Conservation (phyloP, 37 sponge, comb jelly and placozoan species). For the Cliona cf. orientalis region DNA sequence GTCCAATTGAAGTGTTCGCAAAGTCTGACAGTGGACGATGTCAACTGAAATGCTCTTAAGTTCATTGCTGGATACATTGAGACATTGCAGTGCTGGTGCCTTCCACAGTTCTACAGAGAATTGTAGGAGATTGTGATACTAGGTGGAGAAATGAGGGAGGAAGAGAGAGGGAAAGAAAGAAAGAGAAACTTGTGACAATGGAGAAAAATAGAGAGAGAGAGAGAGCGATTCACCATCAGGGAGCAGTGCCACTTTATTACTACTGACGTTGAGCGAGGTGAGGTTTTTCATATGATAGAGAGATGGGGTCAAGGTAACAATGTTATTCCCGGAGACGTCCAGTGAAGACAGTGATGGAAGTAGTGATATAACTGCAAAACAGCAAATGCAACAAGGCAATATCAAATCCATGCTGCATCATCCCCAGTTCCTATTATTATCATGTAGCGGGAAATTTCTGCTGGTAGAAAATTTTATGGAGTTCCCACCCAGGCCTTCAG, state of each 20-base stretch:
- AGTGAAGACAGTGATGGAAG: not conserved
- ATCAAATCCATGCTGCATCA: too few relatives aligned
- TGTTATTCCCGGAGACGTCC: constrained; percentile 21
- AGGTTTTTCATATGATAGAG: constrained; percentile 12
- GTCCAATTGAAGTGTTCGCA: constrained; percentile 30
- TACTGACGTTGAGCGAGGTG: constrained; percentile 7
- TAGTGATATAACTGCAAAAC: constrained; percentile 6
- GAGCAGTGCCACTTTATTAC: constrained; percentile 8
- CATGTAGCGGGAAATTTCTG: too few relatives aligned
- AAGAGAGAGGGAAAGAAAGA: not conserved
- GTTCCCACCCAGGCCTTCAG: too few relatives aligned
- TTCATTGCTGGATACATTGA: constrained; percentile 14
- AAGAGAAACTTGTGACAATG: not conserved
- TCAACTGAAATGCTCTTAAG: not conserved
- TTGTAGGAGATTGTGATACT: not conserved
- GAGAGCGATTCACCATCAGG: constrained; percentile 18
- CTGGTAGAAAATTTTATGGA: too few relatives aligned
- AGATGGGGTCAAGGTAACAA: constrained; percentile 14
- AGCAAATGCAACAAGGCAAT: not conserved
- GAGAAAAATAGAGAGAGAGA: not conserved
- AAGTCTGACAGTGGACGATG: constrained; percentile 12
- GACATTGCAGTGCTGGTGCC: not conserved
- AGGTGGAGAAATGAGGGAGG: not conserved
- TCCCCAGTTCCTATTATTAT: too few relatives aligned
- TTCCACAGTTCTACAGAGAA: constrained; percentile 4